Conservation (phyloP, 2,797 vertebrate genomes). For the Benthosema pterotum region DNA sequence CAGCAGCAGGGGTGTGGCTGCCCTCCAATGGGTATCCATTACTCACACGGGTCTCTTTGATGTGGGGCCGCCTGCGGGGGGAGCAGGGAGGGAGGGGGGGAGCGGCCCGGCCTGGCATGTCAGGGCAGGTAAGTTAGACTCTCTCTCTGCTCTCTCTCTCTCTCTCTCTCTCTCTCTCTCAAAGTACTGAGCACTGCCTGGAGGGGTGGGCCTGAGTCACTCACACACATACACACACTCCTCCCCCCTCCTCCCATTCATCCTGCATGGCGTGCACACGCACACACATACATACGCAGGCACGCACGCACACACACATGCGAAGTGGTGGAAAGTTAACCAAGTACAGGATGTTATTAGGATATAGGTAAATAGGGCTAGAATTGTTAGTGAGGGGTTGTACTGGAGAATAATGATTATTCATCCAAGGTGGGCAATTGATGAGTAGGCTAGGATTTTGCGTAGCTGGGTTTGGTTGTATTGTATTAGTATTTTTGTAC, state of each 20-base stretch:
- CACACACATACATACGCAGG: too few relatives aligned
- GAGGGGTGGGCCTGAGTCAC: slow-evolving; percentile 66
- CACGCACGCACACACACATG: too few relatives aligned
- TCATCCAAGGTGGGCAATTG: slow-evolving; percentile 60
- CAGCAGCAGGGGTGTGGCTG: too few relatives aligned
- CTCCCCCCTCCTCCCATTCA: slow-evolving; percentile 38
- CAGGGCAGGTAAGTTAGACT: slow-evolving; percentile 73
- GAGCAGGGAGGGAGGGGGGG: background rate
- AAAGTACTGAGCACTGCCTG: slow-evolving; percentile 53
- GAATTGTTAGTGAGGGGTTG: fast-evolving
- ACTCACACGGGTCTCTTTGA: slow-evolving; percentile 75
- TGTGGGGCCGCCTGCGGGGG: slow-evolving; percentile 58
- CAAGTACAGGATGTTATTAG: too few relatives aligned
- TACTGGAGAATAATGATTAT: slow-evolving; percentile 3
- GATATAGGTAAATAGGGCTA: fast-evolving
- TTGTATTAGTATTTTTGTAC: too few relatives aligned
- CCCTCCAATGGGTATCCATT: slow-evolving; percentile 69
- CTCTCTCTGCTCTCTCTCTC: slow-evolving; percentile 37
- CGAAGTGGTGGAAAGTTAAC: too few relatives aligned
- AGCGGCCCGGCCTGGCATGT: slow-evolving; percentile 55
- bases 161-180: slow-evolving; percentile 49
- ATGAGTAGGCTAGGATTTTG: slow-evolving; percentile 61
- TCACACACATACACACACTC: too few relatives aligned
- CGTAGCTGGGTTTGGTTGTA: slow-evolving; percentile 69
- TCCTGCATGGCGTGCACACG: background rate